Conservation (phyloP, 2,888 invertebrate genomes). For the Thera britannica region DNA sequence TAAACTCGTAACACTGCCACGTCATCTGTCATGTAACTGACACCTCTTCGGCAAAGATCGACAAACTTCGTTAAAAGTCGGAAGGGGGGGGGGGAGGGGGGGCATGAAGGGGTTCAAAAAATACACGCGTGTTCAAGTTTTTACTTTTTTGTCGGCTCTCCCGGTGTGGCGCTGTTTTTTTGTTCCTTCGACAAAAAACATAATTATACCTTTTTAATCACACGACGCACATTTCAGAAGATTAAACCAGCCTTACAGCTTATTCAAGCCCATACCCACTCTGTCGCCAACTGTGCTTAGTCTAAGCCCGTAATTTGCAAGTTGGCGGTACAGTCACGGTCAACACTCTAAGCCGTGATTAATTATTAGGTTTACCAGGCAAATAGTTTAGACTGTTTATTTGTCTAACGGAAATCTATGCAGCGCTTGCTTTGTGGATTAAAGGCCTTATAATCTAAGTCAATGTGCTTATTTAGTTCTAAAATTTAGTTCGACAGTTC, state of each 20-base stretch:
- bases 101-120: too few species aligned
- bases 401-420: slow-evolving; percentile 16
- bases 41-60: too few species aligned
- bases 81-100: too few species aligned
- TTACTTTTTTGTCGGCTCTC: too few species aligned
- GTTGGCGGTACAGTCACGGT: slow-evolving; percentile 43
- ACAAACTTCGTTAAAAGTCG: too few species aligned
- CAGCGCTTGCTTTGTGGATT: slow-evolving; percentile 19
- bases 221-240: slow-evolving; percentile 2
- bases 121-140: too few species aligned
- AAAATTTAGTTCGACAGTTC: too few species aligned
- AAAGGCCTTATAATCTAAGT: not conserved
- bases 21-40: too few species aligned
- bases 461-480: not conserved
- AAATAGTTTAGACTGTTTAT: slow-evolving; percentile 35
- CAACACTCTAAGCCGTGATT: slow-evolving; percentile 46
- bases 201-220: not conserved
- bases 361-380: slow-evolving; percentile 40
- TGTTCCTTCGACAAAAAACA: too few species aligned
- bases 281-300: slow-evolving; percentile 34
- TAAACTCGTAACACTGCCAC: too few species aligned
- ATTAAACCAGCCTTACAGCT: not conserved
- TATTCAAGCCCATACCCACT: slow-evolving; percentile 16
- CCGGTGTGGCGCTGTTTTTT: too few species aligned
- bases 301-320: slow-evolving; percentile 44